Percentiles rank a stretch among this genome's conserved stretches.
phyloP scores from a whole-genome alignment of 2,888 invertebrate species.

The Heteromurus nitidus region DNA sequence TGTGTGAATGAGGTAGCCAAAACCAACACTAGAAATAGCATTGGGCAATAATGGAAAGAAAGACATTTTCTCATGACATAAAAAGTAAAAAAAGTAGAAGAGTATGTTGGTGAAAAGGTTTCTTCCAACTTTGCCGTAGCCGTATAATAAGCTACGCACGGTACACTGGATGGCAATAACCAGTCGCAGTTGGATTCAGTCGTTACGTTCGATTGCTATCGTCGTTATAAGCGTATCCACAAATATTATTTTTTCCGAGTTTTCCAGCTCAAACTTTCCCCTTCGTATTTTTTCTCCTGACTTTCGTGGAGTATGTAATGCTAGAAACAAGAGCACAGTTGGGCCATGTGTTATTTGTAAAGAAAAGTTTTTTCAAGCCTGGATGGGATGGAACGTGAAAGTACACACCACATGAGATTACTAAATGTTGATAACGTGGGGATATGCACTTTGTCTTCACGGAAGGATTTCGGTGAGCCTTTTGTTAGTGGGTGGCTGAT shows the following conservation, averaged over 20 bases:
- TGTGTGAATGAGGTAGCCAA: background rate
- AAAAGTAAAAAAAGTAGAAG: background rate
- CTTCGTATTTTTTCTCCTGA: background rate
- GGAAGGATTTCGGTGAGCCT: conserved; percentile 20
- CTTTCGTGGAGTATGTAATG: background rate
- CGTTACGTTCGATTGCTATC: conserved; percentile 52
- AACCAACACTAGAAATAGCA: background rate
- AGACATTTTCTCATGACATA: conserved; percentile 26
- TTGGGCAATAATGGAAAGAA: background rate
- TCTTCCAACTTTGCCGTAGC: background rate
- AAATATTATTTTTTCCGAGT: conserved; percentile 14
- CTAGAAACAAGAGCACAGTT: too few relatives aligned
- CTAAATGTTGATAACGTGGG: conserved; percentile 31
- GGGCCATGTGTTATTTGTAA: conserved; percentile 1
- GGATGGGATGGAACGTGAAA: background rate
- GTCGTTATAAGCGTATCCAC: conserved; percentile 33
- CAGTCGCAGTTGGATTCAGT: conserved; percentile 39
- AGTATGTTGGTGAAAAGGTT: conserved; percentile 3
- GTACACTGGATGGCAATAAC: background rate
- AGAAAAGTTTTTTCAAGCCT: background rate
- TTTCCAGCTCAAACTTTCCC: conserved; percentile 9
- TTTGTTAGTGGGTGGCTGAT: conserved; percentile 34
- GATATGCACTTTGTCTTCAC: conserved; percentile 3
- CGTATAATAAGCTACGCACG: background rate
- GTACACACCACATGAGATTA: conserved; percentile 26